A percentile compares a stretch with the other conserved stretches of the same genome.
phyloP scores from a whole-genome alignment of 53 echinoderm and acorn worm genomes.

The Patiria pectinifera region DNA sequence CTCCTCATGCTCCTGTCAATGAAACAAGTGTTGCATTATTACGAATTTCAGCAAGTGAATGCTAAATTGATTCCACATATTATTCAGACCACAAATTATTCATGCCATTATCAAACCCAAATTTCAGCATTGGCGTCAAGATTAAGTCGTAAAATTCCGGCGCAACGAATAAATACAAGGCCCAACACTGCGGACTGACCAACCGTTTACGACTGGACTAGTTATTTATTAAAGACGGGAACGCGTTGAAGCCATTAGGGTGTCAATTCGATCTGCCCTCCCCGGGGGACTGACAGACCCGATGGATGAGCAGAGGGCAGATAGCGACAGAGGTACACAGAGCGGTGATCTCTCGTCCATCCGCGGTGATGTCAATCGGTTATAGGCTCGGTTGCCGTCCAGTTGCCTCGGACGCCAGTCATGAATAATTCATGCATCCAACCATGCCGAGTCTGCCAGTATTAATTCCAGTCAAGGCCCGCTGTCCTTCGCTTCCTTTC shows the following conservation, averaged over 20 bases:
- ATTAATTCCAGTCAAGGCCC: neutral
- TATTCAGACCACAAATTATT: neutral
- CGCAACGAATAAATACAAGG: too few species aligned
- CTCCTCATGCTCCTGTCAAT: too few species aligned
- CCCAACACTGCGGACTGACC: neutral
- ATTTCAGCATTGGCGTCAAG: neutral
- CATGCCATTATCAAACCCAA: neutral
- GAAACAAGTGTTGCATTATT: too few species aligned
- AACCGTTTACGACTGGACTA: neutral
- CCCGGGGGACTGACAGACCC: slow-evolving; percentile 18
- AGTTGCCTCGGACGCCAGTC: neutral
- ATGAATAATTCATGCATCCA: neutral
- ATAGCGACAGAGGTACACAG: neutral
- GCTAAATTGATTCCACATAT: neutral
- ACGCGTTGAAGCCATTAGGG: slow-evolving; percentile 35
- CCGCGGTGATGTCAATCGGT: neutral
- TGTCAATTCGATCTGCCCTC: slow-evolving; percentile 33
- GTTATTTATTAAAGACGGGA: slow-evolving; percentile 12
- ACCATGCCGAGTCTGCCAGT: neutral
- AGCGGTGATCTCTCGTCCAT: neutral
- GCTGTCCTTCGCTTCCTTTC: neutral
- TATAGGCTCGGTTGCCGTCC: neutral
- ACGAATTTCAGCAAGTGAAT: too few species aligned
- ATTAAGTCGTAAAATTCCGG: too few species aligned
- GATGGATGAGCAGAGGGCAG: neutral